Percentiles rank a stretch among this genome's conserved stretches.
These are phyloP conservation scores for Lathronympha strigana DNA, from an alignment of 2,888 invertebrate genomes.

Conservation along the genomic window DNA sequence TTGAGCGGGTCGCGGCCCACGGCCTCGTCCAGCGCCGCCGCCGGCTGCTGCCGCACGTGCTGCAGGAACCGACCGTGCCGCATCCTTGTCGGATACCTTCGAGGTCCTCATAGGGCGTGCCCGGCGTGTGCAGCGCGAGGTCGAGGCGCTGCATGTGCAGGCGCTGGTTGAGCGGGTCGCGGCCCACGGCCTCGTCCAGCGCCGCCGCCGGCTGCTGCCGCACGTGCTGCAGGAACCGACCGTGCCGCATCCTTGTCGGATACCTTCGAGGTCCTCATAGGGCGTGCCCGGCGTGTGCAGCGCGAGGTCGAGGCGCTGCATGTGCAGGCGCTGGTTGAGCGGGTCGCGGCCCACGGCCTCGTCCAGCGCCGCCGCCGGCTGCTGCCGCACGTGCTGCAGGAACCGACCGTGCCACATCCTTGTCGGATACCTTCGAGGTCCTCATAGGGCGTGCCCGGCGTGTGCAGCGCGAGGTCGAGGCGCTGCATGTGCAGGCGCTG, in stretches of 20 bases:
- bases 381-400: slow-evolving; percentile 88
- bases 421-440: slow-evolving; percentile 76
- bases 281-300: slow-evolving; percentile 90
- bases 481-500: slow-evolving; percentile 94
- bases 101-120: slow-evolving; percentile 87
- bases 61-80: too few relatives aligned
- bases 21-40: slow-evolving; percentile 87
- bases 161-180: slow-evolving; percentile 92
- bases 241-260: slow-evolving; percentile 65
- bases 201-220: slow-evolving; percentile 81
- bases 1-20: slow-evolving; percentile 93
- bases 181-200: slow-evolving; percentile 89
- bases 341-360: slow-evolving; percentile 92
- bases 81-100: too few relatives aligned
- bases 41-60: slow-evolving; percentile 86
- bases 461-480: slow-evolving; percentile 93
- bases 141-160: slow-evolving; percentile 96
- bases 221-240: slow-evolving; percentile 94
- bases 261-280: slow-evolving; percentile 85
- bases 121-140: slow-evolving; percentile 89
- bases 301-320: slow-evolving; percentile 94
- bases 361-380: slow-evolving; percentile 86
- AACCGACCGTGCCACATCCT: slow-evolving; percentile 88
- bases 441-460: slow-evolving; percentile 88
- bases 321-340: slow-evolving; percentile 92